Conservation (phyloP, 1,140 invertebrate species). For the Ostrea denselamellosa region DNA sequence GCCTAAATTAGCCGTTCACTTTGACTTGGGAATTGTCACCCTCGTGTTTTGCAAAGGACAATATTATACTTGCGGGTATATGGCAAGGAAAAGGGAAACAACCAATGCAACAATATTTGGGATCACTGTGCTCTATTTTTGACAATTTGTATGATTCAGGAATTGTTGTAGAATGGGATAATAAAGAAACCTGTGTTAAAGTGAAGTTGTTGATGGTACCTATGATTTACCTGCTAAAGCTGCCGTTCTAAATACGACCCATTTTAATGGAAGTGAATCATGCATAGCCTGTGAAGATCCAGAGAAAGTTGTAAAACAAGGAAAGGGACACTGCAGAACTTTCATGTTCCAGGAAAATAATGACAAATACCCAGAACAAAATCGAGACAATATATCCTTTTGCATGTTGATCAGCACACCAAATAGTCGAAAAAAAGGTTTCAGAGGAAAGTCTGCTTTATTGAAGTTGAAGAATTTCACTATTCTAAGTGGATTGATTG, state of each 20-base stretch:
- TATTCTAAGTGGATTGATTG: background rate
- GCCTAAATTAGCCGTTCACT: no score
- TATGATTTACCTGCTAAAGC: slow-evolving; percentile 37
- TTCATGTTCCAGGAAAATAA: slow-evolving; percentile 29
- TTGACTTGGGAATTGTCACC: background rate
- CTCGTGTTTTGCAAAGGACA: slow-evolving; percentile 48
- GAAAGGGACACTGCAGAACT: slow-evolving; percentile 48
- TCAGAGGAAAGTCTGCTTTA: slow-evolving; percentile 32
- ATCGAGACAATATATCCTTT: background rate
- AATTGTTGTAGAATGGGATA: background rate
- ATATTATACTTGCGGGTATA: slow-evolving; percentile 48
- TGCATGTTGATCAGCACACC: slow-evolving; percentile 17
- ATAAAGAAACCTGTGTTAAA: background rate
- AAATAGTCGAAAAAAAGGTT: slow-evolving; percentile 34
- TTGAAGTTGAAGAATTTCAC: background rate
- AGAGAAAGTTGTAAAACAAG: slow-evolving; percentile 40
- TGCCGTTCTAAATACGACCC: slow-evolving; percentile 51
- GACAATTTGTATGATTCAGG: background rate
- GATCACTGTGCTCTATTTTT: slow-evolving; percentile 41
- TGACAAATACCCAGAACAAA: background rate
- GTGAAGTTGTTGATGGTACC: background rate
- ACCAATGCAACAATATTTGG: slow-evolving; percentile 42
- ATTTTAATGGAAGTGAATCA: slow-evolving; percentile 45
- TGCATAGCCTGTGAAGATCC: slow-evolving; percentile 38
- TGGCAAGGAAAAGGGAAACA: slow-evolving; percentile 53